Evolutionary conservation across 2,113 vertebrate species (phyloP).

Genomic region (Myrmecobius fasciatus): DNA sequence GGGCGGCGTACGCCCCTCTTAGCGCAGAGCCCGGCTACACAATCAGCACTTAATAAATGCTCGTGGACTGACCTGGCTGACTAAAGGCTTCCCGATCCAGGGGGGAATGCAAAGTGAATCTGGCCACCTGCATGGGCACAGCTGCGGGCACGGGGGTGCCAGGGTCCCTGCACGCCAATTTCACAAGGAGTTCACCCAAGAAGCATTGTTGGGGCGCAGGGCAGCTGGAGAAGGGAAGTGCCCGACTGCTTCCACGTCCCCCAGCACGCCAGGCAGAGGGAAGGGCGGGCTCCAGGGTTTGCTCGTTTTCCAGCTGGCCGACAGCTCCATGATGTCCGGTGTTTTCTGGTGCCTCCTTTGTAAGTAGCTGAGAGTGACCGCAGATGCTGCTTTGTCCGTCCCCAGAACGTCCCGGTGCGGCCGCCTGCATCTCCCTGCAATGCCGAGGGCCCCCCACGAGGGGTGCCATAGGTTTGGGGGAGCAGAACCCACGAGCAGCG

Average conservation of each 20-base stretch:
- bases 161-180: neutral
- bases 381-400: conserved; percentile 23
- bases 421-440: neutral
- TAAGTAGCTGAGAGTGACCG: conserved; percentile 60
- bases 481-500: too few relatives aligned
- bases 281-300: too few relatives aligned
- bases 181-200: neutral
- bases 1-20: too few relatives aligned
- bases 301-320: too few relatives aligned
- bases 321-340: too few relatives aligned
- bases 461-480: neutral
- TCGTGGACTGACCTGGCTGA: too few relatives aligned
- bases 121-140: neutral
- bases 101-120: neutral
- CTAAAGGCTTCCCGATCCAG: too few relatives aligned
- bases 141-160: neutral
- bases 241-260: too few relatives aligned
- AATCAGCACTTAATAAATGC: neutral
- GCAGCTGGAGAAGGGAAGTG: too few relatives aligned
- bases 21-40: too few relatives aligned
- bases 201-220: too few relatives aligned
- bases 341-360: conserved; percentile 42
- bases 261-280: too few relatives aligned
- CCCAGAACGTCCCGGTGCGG: neutral
- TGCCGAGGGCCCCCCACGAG: neutral